Evolutionary conservation across 2,113 vertebrate species (phyloP).

Genomic region (Elaphurus davidianus): DNA sequence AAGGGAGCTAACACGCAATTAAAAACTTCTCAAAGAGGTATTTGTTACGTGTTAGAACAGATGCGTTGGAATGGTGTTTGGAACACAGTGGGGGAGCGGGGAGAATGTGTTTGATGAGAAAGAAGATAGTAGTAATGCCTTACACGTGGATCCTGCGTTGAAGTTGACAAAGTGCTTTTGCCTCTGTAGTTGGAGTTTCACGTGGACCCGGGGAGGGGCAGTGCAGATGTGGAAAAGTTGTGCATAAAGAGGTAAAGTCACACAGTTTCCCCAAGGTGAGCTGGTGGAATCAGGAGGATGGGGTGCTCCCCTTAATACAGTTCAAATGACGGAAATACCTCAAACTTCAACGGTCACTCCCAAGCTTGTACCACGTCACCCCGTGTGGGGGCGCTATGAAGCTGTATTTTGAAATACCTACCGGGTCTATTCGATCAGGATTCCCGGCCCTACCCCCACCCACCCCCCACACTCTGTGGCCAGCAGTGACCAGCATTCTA

Average conservation of each 20-base stretch:
- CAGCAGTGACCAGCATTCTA: not conserved
- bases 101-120: slow-evolving; percentile 32
- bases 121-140: slow-evolving; percentile 3
- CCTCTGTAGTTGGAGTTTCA: not conserved
- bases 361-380: accelerated
- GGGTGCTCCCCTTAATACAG: not conserved
- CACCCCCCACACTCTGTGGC: not conserved
- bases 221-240: not conserved
- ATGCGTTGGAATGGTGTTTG: slow-evolving; percentile 25
- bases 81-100: not conserved
- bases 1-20: slow-evolving; percentile 72
- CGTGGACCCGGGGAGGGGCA: not conserved
- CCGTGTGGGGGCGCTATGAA: accelerated
- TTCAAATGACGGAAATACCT: not conserved
- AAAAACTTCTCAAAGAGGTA: slow-evolving; percentile 73
- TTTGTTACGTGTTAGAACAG: slow-evolving; percentile 67
- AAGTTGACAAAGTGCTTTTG: not conserved
- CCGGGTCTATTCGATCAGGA: not conserved
- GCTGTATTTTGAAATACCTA: not conserved
- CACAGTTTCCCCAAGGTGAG: not conserved
- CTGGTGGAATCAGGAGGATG: not conserved
- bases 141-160: not conserved
- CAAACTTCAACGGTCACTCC: not conserved
- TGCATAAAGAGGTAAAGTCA: not conserved
- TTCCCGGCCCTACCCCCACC: not conserved